Evolutionary conservation across 2,888 invertebrate species (phyloP).

Genomic region (Cantharis lateralis): DNA sequence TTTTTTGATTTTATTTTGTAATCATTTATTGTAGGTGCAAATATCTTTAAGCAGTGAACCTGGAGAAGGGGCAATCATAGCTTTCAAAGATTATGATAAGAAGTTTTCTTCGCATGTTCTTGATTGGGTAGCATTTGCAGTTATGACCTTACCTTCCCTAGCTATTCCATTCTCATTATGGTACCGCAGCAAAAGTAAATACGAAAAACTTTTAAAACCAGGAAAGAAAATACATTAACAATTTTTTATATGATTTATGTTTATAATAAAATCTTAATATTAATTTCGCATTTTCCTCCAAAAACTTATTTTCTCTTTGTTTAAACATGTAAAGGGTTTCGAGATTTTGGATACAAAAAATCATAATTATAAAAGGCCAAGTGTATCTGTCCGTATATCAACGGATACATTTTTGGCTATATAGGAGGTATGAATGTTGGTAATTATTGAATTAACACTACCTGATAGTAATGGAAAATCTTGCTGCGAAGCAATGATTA

Average conservation of each 20-base stretch:
- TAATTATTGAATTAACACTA: no score
- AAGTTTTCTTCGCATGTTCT: constrained; percentile 96
- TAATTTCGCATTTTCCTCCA: not conserved
- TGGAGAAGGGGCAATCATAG: constrained; percentile 93
- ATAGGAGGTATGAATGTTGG: no score
- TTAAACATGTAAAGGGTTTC: no score
- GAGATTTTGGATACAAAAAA: no score
- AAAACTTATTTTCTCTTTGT: no score
- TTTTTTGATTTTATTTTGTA: not conserved
- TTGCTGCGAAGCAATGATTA: no score
- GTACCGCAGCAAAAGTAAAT: constrained; percentile 94
- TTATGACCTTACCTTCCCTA: constrained; percentile 94
- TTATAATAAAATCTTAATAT: not conserved
- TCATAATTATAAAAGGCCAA: no score
- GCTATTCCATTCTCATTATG: constrained; percentile 93
- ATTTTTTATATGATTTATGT: constrained; percentile 12
- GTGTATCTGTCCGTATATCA: no score
- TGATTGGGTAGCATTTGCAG: constrained; percentile 95
- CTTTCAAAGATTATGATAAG: constrained; percentile 91
- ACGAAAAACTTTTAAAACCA: constrained; percentile 76
- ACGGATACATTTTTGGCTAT: no score
- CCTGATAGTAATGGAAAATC: no score
- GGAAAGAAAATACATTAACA: constrained; percentile 68
- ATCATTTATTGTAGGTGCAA: constrained; percentile 63
- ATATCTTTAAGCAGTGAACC: constrained; percentile 83